A percentile compares a stretch with the other conserved stretches of the same genome.
phyloP scores from a whole-genome alignment of 2,888 invertebrate species.

The Calliphora vomitoria region DNA sequence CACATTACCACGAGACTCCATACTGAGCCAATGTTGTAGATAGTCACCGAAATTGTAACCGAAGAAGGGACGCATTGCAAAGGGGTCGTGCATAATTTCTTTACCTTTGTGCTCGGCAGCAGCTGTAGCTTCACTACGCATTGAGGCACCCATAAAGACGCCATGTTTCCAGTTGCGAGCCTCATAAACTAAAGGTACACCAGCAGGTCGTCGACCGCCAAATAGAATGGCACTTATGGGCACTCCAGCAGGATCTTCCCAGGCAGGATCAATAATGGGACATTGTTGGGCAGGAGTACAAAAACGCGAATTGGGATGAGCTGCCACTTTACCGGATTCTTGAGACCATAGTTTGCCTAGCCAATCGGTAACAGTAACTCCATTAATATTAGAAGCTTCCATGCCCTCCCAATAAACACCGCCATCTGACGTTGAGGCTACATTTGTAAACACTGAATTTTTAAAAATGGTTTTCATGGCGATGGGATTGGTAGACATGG shows the following conservation, averaged over 20 bases:
- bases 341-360: conserved; percentile 90
- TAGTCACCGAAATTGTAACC: conserved; percentile 99
- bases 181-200: conserved; percentile 97
- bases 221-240: conserved; percentile 98
- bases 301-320: conserved; percentile 99
- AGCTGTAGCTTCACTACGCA: conserved; percentile 98
- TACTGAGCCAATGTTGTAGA: conserved; percentile 96
- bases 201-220: conserved; percentile 96
- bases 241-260: conserved; percentile 97
- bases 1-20: conserved; percentile 89
- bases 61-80: conserved; percentile 99
- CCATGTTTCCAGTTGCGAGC: conserved; percentile 97
- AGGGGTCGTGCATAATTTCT: conserved; percentile 98
- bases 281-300: conserved; percentile 97
- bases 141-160: conserved; percentile 96
- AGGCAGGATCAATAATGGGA: conserved; percentile 96
- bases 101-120: conserved; percentile 98
- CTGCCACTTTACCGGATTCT: conserved; percentile 90
- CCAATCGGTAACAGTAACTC: conserved; percentile 91
- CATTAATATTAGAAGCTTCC: conserved; percentile 89
- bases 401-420: conserved; percentile 99
- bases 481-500: conserved; percentile 95
- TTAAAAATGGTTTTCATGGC: conserved; percentile 97
- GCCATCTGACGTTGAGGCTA: conserved; percentile 97
- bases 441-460: conserved; percentile 98